These are phyloP conservation scores for Sipha maydis DNA, from an alignment of 2,888 invertebrate genomes.

Conservation along the genomic window DNA sequence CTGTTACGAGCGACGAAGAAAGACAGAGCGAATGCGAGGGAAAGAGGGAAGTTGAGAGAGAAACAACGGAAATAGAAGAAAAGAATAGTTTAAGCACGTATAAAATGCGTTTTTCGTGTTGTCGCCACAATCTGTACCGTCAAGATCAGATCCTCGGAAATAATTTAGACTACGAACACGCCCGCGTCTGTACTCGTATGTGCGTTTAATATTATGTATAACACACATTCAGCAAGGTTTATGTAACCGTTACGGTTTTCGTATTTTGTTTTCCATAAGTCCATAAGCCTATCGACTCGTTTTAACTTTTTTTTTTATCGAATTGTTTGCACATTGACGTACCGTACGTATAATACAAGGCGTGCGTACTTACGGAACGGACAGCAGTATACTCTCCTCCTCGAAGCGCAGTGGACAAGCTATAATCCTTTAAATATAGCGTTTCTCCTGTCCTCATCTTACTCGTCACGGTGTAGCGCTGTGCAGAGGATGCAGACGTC, in stretches of 20 bases:
- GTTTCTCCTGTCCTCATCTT: neutral
- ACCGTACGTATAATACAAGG: neutral
- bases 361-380: too few species aligned
- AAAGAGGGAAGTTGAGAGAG: too few species aligned
- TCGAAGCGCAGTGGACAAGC: too few species aligned
- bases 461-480: neutral
- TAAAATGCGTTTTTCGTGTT: constrained; percentile 32
- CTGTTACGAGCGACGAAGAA: too few species aligned
- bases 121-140: neutral
- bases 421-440: too few species aligned
- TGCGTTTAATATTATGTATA: neutral
- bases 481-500: neutral
- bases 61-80: neutral
- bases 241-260: neutral
- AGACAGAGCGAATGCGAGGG: too few species aligned
- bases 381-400: too few species aligned
- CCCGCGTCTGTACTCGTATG: neutral
- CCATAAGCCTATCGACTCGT: neutral
- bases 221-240: neutral
- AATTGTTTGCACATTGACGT: neutral
- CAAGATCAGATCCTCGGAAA: neutral
- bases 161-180: neutral
- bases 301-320: neutral
- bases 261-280: neutral
- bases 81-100: constrained; percentile 16